Conservation (phyloP, 1,140 invertebrate species). For the Delia radicum region DNA sequence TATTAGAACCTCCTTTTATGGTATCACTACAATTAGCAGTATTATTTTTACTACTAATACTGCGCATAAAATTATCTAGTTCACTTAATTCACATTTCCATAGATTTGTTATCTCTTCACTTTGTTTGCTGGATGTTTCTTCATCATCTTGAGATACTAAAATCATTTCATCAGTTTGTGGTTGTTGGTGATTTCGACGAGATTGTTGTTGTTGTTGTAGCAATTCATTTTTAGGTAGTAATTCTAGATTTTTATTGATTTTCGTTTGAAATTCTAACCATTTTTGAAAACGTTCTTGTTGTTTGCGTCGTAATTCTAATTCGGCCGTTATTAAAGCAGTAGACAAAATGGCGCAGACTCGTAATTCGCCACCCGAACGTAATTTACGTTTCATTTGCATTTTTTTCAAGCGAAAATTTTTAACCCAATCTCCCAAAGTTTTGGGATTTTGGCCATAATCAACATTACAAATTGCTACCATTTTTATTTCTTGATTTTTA, state of each 20-base stretch:
- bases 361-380: constrained; percentile 42
- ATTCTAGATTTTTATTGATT: constrained; percentile 30
- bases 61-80: constrained; percentile 51
- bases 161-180: neutral
- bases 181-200: neutral
- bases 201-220: neutral
- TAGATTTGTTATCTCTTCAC: constrained; percentile 43
- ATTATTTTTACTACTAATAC: constrained; percentile 40
- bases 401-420: constrained; percentile 51
- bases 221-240: neutral
- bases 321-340: constrained; percentile 48
- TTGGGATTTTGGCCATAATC: constrained; percentile 39
- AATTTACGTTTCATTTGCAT: constrained; percentile 53
- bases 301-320: constrained; percentile 50
- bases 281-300: constrained; percentile 49
- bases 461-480: constrained; percentile 25
- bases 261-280: constrained; percentile 50
- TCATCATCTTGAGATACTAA: neutral
- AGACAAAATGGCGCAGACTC: constrained; percentile 51
- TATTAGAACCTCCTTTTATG: neutral
- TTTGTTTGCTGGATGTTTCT: constrained; percentile 22
- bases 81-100: constrained; percentile 53
- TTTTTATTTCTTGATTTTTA: constrained; percentile 11
- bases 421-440: constrained; percentile 51
- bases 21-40: neutral